Evolutionary conservation across 2,113 vertebrate species (phyloP).

Genomic region (Eurypyga helias): DNA sequence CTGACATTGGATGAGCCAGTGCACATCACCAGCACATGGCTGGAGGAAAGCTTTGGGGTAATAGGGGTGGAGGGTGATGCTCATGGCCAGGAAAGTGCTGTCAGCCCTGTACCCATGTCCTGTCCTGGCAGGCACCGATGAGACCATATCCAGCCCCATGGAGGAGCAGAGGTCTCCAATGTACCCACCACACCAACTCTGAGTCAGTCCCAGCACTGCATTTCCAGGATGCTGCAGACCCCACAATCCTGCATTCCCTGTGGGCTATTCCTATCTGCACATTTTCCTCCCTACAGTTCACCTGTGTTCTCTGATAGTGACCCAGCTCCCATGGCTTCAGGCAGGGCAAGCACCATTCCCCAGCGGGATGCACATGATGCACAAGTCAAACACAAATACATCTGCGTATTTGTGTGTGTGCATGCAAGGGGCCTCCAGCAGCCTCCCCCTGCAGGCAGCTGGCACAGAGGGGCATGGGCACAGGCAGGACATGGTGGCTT

Average conservation of each 20-base stretch:
- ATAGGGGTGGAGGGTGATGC: not conserved
- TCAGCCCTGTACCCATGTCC: not conserved
- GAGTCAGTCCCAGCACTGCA: not conserved
- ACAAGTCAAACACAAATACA: rapidly evolving
- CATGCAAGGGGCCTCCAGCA: not conserved
- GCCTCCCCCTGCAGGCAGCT: not conserved
- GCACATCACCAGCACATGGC: rapidly evolving
- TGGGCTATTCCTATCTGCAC: not conserved
- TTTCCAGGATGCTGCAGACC: not conserved
- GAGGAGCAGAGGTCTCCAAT: not conserved
- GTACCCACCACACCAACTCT: not conserved
- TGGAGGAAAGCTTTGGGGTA: not conserved
- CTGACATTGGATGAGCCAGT: not conserved
- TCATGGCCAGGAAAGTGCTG: rapidly evolving
- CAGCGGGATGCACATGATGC: not conserved
- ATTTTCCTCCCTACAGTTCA: not conserved
- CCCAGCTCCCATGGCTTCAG: not conserved
- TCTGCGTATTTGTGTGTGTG: not conserved
- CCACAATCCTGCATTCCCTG: rapidly evolving
- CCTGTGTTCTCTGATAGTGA: not conserved
- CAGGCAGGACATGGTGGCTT: not conserved
- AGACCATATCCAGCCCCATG: rapidly evolving
- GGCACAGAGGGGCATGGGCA: rapidly evolving
- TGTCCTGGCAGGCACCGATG: not conserved
- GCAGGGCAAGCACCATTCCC: not conserved